Base-by-base conservation (phyloP, 2,888 invertebrate genomes). In the Tipula unca region DNA sequence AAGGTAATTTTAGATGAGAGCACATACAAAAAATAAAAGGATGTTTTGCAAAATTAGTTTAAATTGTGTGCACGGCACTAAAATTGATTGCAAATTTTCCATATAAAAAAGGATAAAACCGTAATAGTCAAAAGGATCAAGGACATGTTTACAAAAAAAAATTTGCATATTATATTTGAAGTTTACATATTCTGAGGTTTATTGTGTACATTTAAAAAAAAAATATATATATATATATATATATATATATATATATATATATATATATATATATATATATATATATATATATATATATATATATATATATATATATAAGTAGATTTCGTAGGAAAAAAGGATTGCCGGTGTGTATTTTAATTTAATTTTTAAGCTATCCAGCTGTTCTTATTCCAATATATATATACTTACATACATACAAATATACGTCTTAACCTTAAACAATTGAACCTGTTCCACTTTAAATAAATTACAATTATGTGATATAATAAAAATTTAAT, bases 381-480 rank as follows among this genome's bases (percentile, higher is more conserved):
- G 69, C 69, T 69, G 69, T 69, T 69, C 25, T 6, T 25, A 25
- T 14, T 69, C 25, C 69, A 69, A 69, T 69, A 25, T 25, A 69
- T 10, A 17, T 14, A n/a, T n/a, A n/a, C n/a, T n/a, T 54, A 13
- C 2, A 48, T 48, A 48, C 1, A 6, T 32, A 32, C n/a, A n/a
- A n/a, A n/a, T n/a, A n/a, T n/a, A n/a, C 35, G 35, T 48, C n/a
- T 48, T 48, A 69, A 69, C 69, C 69, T 25, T 69, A 69, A 69
- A 25, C 69, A 69, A 69, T 25, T 69, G 69, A 69, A 69, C 69
- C 69, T 69, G 69, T 69, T 69, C 69, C 69, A 69, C 69, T 20
- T 69, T 69, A 69, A 69, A 69, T 69, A 69, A 69, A 69, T 69
- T 69, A 69, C 69, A 69, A 69, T 69, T 69, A 69, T 69, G 69